These are phyloP conservation scores for Helarctos malayanus DNA, from an alignment of 2,797 vertebrate genomes.

Conservation along the genomic window DNA sequence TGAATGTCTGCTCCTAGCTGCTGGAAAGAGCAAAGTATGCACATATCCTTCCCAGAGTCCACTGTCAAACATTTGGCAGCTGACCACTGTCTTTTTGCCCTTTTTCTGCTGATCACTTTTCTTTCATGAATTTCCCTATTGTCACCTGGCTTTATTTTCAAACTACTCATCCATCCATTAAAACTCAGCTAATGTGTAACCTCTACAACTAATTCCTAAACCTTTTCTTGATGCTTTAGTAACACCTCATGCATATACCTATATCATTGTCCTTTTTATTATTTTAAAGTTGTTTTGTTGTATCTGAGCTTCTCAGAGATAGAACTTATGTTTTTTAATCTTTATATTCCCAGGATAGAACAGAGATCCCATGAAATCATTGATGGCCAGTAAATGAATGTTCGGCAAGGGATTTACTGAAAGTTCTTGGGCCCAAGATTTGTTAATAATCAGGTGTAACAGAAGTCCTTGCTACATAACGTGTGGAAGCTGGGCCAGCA, in stretches of 20 bases:
- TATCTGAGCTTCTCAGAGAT: neutral
- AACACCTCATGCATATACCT: neutral
- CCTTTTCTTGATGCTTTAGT: neutral
- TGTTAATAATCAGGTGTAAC: neutral
- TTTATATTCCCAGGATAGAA: neutral
- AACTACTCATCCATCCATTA: neutral
- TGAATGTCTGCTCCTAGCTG: neutral
- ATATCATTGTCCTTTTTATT: neutral
- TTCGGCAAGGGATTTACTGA: neutral
- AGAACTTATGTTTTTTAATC: neutral
- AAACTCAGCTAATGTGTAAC: neutral
- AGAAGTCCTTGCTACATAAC: neutral
- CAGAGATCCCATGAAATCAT: neutral
- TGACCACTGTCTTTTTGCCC: neutral
- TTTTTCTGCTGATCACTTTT: neutral
- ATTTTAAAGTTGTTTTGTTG: neutral
- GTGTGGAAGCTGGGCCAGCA: too few species aligned
- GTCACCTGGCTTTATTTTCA: slow-evolving; percentile 15
- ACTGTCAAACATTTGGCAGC: neutral
- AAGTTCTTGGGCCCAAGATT: neutral
- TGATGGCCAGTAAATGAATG: neutral
- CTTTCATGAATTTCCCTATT: neutral
- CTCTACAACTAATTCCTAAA: neutral
- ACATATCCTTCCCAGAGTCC: neutral
- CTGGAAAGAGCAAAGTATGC: neutral